These are phyloP conservation scores for Myodes glareolus DNA, from an alignment of 2,113 vertebrate genomes.

Conservation along the genomic window DNA sequence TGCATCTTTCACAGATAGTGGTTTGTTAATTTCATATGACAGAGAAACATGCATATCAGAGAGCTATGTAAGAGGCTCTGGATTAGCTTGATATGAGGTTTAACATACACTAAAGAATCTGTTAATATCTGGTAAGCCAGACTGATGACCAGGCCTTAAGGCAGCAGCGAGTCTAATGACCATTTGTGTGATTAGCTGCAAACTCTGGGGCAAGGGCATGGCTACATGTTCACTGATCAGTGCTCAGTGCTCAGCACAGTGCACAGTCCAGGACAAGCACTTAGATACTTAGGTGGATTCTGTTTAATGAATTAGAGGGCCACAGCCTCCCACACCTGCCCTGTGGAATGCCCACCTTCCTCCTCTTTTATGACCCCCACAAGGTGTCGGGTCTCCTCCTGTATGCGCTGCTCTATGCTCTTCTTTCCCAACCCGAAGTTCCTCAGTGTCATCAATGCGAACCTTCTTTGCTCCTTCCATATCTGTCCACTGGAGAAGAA, in stretches of 20 bases:
- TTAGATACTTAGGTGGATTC: not conserved
- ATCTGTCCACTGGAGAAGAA: slow-evolving; percentile 61
- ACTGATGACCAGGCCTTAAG: not conserved
- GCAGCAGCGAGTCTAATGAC: not conserved
- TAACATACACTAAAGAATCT: no score
- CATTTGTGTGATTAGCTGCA: not conserved
- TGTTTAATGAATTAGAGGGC: not conserved
- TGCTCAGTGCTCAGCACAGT: not conserved
- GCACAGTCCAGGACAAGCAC: not conserved
- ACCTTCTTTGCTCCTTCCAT: slow-evolving; percentile 76
- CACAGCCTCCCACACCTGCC: not conserved
- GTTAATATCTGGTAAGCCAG: not conserved
- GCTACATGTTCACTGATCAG: not conserved
- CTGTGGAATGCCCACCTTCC: slow-evolving; percentile 79
- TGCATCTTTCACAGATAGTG: not conserved
- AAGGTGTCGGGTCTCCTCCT: slow-evolving; percentile 85
- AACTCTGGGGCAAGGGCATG: not conserved
- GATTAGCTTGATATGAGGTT: no score
- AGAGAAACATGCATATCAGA: no score
- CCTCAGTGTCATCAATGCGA: slow-evolving; percentile 79
- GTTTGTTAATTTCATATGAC: not conserved
- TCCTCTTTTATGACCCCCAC: slow-evolving; percentile 82
- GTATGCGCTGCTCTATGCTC: slow-evolving; percentile 84
- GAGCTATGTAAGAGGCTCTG: no score
- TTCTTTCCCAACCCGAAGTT: no score